phyloP scores from a whole-genome alignment of 2,797 vertebrate genomes.

The Petrocephalus sullivani region DNA sequence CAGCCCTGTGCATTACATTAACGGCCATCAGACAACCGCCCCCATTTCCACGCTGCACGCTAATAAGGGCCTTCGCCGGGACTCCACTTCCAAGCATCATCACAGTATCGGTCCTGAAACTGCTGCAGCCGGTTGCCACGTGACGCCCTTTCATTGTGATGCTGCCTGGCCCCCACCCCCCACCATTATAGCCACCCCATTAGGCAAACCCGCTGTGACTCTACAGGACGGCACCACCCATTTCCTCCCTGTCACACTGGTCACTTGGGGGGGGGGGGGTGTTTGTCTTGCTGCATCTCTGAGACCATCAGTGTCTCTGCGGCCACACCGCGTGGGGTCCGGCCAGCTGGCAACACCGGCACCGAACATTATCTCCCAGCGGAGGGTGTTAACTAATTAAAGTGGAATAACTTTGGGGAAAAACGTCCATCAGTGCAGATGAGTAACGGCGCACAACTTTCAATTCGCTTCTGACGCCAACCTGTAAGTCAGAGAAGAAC shows the following conservation, averaged over 20 bases:
- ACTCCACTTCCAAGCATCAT: not conserved
- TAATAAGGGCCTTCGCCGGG: not conserved
- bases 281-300: not conserved
- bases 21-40: not conserved
- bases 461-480: not conserved
- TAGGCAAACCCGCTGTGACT: not conserved
- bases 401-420: not conserved
- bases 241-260: not conserved
- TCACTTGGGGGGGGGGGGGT: not conserved
- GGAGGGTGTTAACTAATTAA: slow-evolving; percentile 5
- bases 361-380: not conserved
- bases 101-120: not conserved
- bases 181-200: not conserved
- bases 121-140: not conserved
- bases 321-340: not conserved
- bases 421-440: not conserved
- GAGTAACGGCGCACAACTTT: not conserved
- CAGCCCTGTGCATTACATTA: not conserved
- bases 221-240: not conserved
- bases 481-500: not conserved
- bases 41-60: not conserved
- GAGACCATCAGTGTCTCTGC: not conserved
- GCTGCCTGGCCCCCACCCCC: not conserved
- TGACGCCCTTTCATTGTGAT: not conserved
- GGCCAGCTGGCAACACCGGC: not conserved